Evolutionary conservation across 2,113 vertebrate genomes (phyloP), one percentile per base, ranked within the genome.

Genomic region (Stercorarius parasiticus): DNA sequence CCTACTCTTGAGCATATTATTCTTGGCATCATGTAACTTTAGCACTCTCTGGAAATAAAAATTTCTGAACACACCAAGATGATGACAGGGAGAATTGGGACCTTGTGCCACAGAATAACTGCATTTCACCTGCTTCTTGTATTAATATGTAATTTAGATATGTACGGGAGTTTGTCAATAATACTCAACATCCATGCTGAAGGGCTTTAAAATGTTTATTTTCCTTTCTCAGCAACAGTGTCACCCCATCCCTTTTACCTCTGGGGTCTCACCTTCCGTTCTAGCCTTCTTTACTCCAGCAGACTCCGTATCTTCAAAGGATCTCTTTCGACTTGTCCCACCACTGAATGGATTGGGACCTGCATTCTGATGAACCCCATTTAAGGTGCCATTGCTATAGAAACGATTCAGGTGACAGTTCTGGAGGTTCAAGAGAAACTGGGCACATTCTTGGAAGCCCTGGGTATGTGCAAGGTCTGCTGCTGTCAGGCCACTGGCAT

Each of bases 401-500:
- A 98, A 98, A 90, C 83, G 97, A 90, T 96, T 97, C 92, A 98
- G 97, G 55, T 98, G 98, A 98, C 99, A 98, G 96, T 99, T 99
- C 98, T 99, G 99, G 93, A 98, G 98, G 94, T 98, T 98, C 97
- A 98, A 98, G 96, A 99, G 99, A 98, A 99, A 98, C 98, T 98
- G 98, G 97, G 98, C 98, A 95, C 99, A 99, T 95, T 99, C 98
- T 88, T 97, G 98, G 98, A 99, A 99, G 90, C 99, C 99, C 97
- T 99, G 99, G 97, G 98, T 98, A 64, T 98, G 98, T 84, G 99
- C 99, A 98, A 99, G 98, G 97, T 99, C 99, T 64, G 99, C 99
- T 83, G 99, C 99, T 8, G 99, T 99, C 98, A 99, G 98, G 95
- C 99, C 99, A 88, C 98, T 99, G 97, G 99, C 98, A 95, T 99